These are phyloP conservation scores for Meliscaeva auricollis DNA, from an alignment of 2,888 invertebrate genomes.

Conservation along the genomic window DNA sequence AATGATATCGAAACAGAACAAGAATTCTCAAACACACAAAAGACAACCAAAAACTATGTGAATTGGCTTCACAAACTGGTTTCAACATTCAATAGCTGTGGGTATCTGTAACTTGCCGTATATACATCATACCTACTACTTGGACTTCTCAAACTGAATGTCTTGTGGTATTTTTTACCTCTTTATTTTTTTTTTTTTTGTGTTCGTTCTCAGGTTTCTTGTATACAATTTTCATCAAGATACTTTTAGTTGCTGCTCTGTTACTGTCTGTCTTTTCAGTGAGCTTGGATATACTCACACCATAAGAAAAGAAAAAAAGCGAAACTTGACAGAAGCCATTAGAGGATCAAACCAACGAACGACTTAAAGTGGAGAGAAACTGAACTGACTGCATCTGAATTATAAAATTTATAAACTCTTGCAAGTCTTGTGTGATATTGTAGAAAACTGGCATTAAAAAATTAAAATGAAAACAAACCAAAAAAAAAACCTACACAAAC, in stretches of 20 bases:
- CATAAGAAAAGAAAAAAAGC: conserved; percentile 51
- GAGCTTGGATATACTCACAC: not conserved
- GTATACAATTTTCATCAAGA: conserved; percentile 2
- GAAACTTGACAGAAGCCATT: conserved; percentile 71
- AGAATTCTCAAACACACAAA: conserved; percentile 51
- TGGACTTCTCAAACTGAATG: not conserved
- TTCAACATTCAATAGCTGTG: conserved; percentile 56
- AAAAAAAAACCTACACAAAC: conserved; percentile 32
- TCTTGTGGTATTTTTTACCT: conserved; percentile 10
- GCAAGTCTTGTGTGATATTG: conserved; percentile 47
- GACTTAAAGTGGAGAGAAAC: not conserved
- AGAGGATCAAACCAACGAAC: conserved; percentile 43
- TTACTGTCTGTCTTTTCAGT: conserved; percentile 50
- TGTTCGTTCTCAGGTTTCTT: conserved; percentile 58
- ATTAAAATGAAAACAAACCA: conserved; percentile 12
- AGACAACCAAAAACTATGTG: conserved; percentile 43
- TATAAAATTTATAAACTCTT: conserved; percentile 68
- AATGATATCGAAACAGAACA: conserved; percentile 37
- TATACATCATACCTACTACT: not conserved
- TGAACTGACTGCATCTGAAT: conserved; percentile 53
- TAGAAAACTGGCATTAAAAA: conserved; percentile 43
- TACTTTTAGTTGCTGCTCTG: conserved; percentile 39
- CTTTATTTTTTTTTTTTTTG: conserved; percentile 21
- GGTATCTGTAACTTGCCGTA: conserved; percentile 25
- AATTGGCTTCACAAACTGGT: conserved; percentile 60